Evolutionary conservation across 2,888 invertebrate genomes (phyloP), one percentile per base, ranked within the genome.

Genomic region (Drosophila neotestacea): DNA sequence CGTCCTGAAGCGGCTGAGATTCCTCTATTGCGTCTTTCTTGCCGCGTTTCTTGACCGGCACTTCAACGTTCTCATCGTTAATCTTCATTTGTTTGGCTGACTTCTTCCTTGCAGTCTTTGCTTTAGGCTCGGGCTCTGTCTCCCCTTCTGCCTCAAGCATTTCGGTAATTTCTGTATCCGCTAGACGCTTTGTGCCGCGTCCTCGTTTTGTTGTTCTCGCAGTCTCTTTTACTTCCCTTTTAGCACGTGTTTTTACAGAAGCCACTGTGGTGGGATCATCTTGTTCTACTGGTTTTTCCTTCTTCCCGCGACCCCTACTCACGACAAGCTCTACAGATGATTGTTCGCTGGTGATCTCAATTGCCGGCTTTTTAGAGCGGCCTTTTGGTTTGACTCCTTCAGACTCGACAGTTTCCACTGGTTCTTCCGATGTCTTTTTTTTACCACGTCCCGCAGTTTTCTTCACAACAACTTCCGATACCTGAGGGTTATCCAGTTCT

Each of bases 101-200:
- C 36, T 82, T 85, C 30, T 70, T 65, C 27, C n/a, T 30, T 0
- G 48, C 9, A 11, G 41, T 13, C 34, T 42, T 44, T 9, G 32
- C 42, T 36, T 61, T 22, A 5, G 67, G 11, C 22, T 55, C 41
- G 7, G 46, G 13, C 7, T 56, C 39, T 16, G 50, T 36, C 5
- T 70, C 67, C 0, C 56, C 71, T 2, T 69, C 70, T 2, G 39
- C 59, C 16, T 85, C 73, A 0, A 88, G 46, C 5, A 73, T 44
- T 16, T 55, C 67, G 0, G 77, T 5, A n/a, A 84, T 86, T 50
- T 84, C 77, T 0, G 70, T 46, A 16, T 80, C 81, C 7, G 87
- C 84, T 7, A 86, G 11, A 5, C 73, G 84, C 48, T 88, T 88
- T 4, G 36, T 54, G 3, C 41, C 78, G 0, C 87, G 87, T 5